phyloP scores from a whole-genome alignment of 1,140 invertebrate species.

The Heliconius hewitsoni region DNA sequence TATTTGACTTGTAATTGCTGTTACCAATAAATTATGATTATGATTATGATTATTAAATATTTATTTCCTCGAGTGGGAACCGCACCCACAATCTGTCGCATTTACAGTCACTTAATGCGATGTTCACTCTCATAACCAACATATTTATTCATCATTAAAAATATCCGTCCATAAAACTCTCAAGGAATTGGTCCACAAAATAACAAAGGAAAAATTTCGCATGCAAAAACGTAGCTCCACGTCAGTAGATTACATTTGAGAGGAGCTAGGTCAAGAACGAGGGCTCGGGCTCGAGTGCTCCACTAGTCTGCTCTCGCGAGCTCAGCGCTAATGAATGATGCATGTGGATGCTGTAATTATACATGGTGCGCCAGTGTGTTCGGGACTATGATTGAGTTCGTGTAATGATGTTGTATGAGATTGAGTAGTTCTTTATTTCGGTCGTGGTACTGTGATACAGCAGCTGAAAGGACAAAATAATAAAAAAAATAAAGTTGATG shows the following conservation, averaged over 20 bases:
- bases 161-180: not conserved
- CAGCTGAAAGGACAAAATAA: no score
- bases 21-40: no score
- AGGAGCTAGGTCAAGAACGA: constrained; percentile 7
- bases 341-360: constrained; percentile 6
- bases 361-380: not conserved
- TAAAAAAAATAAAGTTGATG: no score
- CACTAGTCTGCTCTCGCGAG: constrained; percentile 7
- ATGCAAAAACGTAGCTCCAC: constrained; percentile 1
- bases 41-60: no score
- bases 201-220: constrained; percentile 4
- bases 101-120: no score
- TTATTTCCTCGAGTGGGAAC: no score
- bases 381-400: not conserved
- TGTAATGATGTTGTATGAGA: not conserved
- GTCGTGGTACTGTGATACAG: no score
- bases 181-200: not conserved
- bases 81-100: no score
- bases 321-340: constrained; percentile 7
- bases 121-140: no score
- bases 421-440: not conserved
- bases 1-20: no score
- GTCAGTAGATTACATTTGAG: constrained; percentile 6
- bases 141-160: not conserved
- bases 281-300: not conserved